Evolutionary conservation across 2,113 vertebrate genomes (phyloP), one percentile per base, ranked within the genome.

Genomic region (Arizona elegans): DNA sequence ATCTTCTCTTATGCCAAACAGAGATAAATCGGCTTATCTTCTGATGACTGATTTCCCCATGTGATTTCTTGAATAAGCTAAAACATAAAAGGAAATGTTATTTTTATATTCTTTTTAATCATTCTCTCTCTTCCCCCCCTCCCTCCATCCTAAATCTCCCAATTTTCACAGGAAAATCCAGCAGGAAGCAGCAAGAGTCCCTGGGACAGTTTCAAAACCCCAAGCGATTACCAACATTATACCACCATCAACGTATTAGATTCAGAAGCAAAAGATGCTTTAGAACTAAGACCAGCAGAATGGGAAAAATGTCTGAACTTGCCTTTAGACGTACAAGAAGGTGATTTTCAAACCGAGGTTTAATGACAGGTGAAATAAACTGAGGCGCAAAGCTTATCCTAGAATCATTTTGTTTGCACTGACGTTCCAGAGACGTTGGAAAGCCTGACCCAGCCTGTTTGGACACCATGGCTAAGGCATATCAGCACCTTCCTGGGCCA

Each of bases 301-400:
- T 99, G 99, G 99, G 99, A 99, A 97, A 99, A 99, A 97, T 99
- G 99, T 98, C 98, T 99, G 97, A 99, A 98, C 97, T 98, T 99
- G 97, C 99, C 99, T 97, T 97, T 99, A 97, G 99, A 99, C 1
- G 99, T 99, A 96, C 99, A 99, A 96, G 99, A 99, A 97, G 99
- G 99, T 94, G 99, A 99, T 97, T 99, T 99, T 98, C 99, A 99
- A 98, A 99, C 99, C 52, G 99, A 99, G 97, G 99, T 99, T 97
- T 99, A 98, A 97, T 96, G 95, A 95, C 96, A 94, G 50, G 85
- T 90, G 33, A 94, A 95, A 93, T 0, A 81, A 96, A 97, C 95
- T 94, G 95, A 96, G 91, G 94, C n/a, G 53, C 94, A 97, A 97
- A 95, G 96, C 86, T 93, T 96, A 93, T 54, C 29, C 52, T 65